Conservation (phyloP, 2,888 invertebrate genomes). For the Dysmachus trigonus region DNA sequence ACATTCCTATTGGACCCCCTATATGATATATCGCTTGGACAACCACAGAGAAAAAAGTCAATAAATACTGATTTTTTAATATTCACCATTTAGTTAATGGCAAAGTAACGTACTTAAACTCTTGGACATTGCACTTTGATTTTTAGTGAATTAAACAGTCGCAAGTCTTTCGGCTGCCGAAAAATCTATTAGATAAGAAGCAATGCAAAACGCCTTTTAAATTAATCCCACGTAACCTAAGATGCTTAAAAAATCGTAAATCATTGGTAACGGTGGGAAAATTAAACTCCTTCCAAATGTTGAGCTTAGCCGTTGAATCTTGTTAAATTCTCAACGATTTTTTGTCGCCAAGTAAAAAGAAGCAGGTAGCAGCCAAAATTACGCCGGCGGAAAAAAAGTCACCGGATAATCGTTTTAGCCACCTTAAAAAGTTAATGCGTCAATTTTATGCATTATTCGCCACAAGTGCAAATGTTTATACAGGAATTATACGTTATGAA, state of each 20-base stretch:
- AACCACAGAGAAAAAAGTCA: too few relatives aligned
- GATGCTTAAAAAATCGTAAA: neutral
- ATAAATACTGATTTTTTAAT: too few relatives aligned
- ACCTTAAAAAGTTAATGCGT: constrained; percentile 43
- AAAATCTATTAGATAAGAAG: too few relatives aligned
- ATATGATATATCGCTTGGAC: too few relatives aligned
- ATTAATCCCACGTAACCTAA: too few relatives aligned
- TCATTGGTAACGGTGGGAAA: neutral
- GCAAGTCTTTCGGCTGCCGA: too few relatives aligned
- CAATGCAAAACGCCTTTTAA: too few relatives aligned
- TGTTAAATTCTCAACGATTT: constrained; percentile 4
- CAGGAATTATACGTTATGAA: constrained; percentile 41
- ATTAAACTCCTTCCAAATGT: neutral
- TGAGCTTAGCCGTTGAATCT: neutral
- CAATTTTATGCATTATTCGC: constrained; percentile 40
- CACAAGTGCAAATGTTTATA: constrained; percentile 40
- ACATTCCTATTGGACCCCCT: too few relatives aligned
- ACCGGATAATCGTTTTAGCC: constrained; percentile 38
- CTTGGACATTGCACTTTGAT: too few relatives aligned
- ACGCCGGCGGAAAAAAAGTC: constrained; percentile 1
- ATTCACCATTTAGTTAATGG: too few relatives aligned
- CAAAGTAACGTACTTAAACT: too few relatives aligned
- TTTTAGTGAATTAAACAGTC: too few relatives aligned
- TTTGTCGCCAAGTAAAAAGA: neutral
- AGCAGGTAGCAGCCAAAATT: neutral